Conservation (phyloP, 2,113 vertebrate species). For the Tetrao urogallus region DNA sequence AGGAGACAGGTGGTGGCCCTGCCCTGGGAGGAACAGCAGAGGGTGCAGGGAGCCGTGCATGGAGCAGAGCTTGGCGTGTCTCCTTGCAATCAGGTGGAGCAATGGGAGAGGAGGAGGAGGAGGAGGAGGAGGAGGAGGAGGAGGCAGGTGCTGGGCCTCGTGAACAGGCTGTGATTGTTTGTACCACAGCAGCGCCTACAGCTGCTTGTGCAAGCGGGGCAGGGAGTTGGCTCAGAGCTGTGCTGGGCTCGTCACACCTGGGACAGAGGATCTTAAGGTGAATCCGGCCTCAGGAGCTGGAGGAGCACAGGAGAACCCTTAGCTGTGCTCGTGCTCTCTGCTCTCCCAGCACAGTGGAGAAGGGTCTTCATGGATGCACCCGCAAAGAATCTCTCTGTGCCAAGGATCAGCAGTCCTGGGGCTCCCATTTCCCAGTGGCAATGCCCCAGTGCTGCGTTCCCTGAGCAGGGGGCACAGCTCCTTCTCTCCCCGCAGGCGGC, state of each 20-base stretch:
- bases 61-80: rapidly evolving
- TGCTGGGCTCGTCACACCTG: background rate
- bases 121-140: background rate
- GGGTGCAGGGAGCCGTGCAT: background rate
- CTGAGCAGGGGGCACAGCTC: rapidly evolving
- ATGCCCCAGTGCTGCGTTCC: rapidly evolving
- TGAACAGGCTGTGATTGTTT: background rate
- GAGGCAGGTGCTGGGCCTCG: background rate
- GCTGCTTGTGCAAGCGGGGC: constrained; percentile 48
- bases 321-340: rapidly evolving
- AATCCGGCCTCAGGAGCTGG: background rate
- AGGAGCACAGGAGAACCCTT: rapidly evolving
- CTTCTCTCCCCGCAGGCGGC: rapidly evolving
- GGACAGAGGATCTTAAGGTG: background rate
- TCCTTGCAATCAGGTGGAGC: rapidly evolving
- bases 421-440: rapidly evolving
- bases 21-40: rapidly evolving
- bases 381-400: rapidly evolving
- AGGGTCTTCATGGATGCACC: rapidly evolving
- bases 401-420: rapidly evolving
- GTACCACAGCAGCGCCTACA: background rate
- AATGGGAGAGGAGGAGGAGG: background rate
- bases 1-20: background rate
- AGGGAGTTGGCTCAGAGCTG: constrained; percentile 2
- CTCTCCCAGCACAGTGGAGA: rapidly evolving